Evolutionary conservation across 2,113 vertebrate species (phyloP).

Genomic region (Malurus elegans): DNA sequence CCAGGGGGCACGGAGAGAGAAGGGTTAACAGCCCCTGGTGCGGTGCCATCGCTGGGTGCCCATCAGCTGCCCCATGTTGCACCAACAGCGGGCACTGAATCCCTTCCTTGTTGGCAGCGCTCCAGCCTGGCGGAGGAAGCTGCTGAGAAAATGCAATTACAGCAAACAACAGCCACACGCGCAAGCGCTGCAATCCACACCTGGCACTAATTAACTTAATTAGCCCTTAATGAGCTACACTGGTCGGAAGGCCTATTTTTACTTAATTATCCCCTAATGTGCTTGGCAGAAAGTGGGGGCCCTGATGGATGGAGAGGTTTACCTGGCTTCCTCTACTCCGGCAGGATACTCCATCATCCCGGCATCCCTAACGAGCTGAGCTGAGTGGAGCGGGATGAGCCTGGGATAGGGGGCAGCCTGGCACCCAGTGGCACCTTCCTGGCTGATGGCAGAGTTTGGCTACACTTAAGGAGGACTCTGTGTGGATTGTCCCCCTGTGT

Average conservation of each 20-base stretch:
- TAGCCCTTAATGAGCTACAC: conserved; percentile 79
- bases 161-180: conserved; percentile 73
- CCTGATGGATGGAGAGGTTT: conserved; percentile 61
- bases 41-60: neutral
- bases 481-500: neutral
- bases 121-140: conserved; percentile 65
- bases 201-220: conserved; percentile 84
- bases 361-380: neutral
- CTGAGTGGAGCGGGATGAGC: neutral
- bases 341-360: conserved; percentile 38
- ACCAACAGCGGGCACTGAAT: conserved; percentile 43
- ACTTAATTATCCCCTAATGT: conserved; percentile 80
- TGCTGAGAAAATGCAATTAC: conserved; percentile 75
- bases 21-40: neutral
- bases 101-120: conserved; percentile 44
- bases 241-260: conserved; percentile 81
- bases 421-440: neutral
- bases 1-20: accelerated
- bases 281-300: conserved; percentile 66
- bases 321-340: conserved; percentile 37
- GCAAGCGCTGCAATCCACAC: conserved; percentile 74
- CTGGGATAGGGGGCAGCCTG: neutral
- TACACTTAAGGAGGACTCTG: accelerated
- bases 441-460: neutral
- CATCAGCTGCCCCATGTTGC: conserved; percentile 7